phyloP scores from a whole-genome alignment of 2,113 vertebrate genomes.

The Athene cunicularia region DNA sequence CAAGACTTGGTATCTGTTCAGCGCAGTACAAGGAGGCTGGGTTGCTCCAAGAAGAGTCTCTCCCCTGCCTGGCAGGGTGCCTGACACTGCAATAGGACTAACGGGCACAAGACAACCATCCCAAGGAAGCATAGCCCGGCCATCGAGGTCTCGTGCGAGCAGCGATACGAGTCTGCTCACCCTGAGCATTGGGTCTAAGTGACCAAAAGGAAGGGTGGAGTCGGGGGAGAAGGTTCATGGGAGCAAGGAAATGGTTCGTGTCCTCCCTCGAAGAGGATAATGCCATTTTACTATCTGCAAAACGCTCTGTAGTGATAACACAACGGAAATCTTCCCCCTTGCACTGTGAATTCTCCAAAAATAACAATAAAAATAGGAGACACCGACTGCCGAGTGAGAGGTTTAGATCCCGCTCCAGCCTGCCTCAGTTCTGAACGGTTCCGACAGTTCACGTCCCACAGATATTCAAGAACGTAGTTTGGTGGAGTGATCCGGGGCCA shows the following conservation, averaged over 20 bases:
- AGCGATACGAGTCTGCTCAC: fast-evolving
- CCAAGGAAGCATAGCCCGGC: not conserved
- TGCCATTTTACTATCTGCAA: not conserved
- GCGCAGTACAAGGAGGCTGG: not conserved
- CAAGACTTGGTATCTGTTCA: fast-evolving
- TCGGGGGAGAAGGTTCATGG: not conserved
- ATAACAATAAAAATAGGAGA: not conserved
- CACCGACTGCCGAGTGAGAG: not conserved
- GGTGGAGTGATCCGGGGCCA: not conserved
- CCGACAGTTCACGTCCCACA: not conserved
- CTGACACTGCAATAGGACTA: not conserved
- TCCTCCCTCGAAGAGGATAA: not conserved
- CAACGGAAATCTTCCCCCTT: not conserved
- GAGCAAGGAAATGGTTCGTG: not conserved
- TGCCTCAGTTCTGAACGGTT: not conserved
- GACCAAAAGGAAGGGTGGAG: not conserved
- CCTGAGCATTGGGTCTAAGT: not conserved
- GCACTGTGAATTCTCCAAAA: not conserved
- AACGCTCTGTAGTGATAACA: not conserved
- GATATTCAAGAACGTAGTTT: fast-evolving
- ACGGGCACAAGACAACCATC: too few species aligned
- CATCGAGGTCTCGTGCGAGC: fast-evolving
- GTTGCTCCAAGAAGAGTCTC: not conserved
- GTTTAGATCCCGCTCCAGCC: not conserved
- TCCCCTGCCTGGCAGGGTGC: not conserved